Evolutionary conservation across 1,140 invertebrate species (phyloP).

Genomic region (Cepaea nemoralis): DNA sequence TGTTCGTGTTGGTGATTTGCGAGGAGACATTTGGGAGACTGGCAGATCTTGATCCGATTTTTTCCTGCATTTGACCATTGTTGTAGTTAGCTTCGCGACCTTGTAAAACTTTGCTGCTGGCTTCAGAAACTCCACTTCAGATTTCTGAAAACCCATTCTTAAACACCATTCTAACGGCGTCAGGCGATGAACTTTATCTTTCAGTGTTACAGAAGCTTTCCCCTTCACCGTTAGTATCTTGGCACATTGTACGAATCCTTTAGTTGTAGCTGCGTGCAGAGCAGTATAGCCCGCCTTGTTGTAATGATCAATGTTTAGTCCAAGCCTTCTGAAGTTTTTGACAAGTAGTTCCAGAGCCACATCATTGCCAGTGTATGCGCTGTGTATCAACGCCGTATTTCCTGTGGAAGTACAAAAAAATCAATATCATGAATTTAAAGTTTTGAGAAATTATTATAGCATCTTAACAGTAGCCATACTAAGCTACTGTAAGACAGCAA

Average conservation of each 20-base stretch:
- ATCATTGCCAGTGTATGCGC: constrained; percentile 67
- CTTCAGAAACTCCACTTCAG: constrained; percentile 45
- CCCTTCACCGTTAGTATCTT: constrained; percentile 63
- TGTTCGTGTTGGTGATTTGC: not conserved
- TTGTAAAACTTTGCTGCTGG: constrained; percentile 41
- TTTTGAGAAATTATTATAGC: no score
- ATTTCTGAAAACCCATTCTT: constrained; percentile 45
- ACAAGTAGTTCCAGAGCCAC: constrained; percentile 63
- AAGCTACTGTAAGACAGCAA: no score
- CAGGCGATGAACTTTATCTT: constrained; percentile 54
- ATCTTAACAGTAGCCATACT: no score
- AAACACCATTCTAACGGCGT: constrained; percentile 54
- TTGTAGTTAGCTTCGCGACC: constrained; percentile 45
- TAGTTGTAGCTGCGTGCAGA: constrained; percentile 61
- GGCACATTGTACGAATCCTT: constrained; percentile 63
- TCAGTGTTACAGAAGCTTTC: constrained; percentile 52
- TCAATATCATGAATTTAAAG: no score
- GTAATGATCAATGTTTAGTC: constrained; percentile 62
- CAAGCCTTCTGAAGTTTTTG: constrained; percentile 64
- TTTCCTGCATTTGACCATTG: constrained; percentile 36
- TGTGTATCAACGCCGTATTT: constrained; percentile 66
- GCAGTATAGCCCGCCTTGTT: constrained; percentile 67
- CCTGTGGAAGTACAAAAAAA: constrained; percentile 80
- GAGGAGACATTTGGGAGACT: not conserved
- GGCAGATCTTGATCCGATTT: not conserved